Percentiles rank a stretch among this genome's conserved stretches.
Evolutionary conservation across 2,113 vertebrate species (phyloP).

Genomic region (Hyperopisus bebe): DNA sequence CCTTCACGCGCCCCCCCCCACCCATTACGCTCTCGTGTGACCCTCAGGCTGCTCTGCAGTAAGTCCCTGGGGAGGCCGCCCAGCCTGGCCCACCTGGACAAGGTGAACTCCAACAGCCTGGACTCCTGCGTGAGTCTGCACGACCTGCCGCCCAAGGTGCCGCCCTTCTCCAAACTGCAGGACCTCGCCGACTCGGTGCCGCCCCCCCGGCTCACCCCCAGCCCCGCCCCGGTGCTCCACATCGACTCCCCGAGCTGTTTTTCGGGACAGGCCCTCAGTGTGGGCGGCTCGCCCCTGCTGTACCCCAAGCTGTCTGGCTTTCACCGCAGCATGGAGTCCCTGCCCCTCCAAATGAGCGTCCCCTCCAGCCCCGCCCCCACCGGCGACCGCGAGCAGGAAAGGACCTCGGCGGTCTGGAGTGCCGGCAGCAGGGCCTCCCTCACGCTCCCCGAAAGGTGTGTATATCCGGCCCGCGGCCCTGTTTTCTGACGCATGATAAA

Average conservation of each 20-base stretch:
- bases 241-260: slow-evolving; percentile 89
- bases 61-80: slow-evolving; percentile 85
- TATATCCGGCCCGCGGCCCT: neutral
- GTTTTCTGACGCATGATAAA: neutral
- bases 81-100: slow-evolving; percentile 82
- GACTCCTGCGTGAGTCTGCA: slow-evolving; percentile 74
- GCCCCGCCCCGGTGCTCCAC: slow-evolving; percentile 89
- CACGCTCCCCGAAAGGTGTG: slow-evolving; percentile 51
- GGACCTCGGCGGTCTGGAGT: slow-evolving; percentile 58
- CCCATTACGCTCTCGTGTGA: neutral
- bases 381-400: slow-evolving; percentile 39
- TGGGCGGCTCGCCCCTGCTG: slow-evolving; percentile 76
- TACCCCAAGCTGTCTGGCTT: slow-evolving; percentile 83
- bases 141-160: slow-evolving; percentile 66
- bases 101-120: slow-evolving; percentile 90
- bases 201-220: slow-evolving; percentile 75
- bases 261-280: slow-evolving; percentile 74
- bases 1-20: neutral
- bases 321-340: slow-evolving; percentile 94
- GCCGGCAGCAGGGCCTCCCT: slow-evolving; percentile 53
- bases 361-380: slow-evolving; percentile 54
- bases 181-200: slow-evolving; percentile 64
- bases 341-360: slow-evolving; percentile 89
- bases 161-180: slow-evolving; percentile 71
- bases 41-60: slow-evolving; percentile 65